Conservation (phyloP, 2,797 vertebrate genomes). For the Rhynchonycteris naso region DNA sequence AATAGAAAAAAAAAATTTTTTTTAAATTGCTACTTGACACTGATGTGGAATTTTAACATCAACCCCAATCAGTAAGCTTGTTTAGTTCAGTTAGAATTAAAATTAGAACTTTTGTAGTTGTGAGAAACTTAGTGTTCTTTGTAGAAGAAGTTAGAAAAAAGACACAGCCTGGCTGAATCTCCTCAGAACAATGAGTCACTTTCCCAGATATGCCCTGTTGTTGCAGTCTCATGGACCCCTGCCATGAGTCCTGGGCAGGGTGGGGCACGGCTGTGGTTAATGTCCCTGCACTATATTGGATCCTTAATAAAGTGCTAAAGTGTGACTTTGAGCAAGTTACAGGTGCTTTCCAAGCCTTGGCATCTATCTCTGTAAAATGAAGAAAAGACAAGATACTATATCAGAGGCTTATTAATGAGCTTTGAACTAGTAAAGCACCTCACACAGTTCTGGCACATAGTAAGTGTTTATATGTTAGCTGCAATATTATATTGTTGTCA, state of each 20-base stretch:
- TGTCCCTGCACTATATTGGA: background rate
- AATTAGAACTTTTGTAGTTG: background rate
- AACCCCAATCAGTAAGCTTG: background rate
- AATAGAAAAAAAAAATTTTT: too few species aligned
- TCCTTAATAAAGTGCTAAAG: background rate
- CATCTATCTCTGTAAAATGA: background rate
- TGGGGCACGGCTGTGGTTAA: background rate
- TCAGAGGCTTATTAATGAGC: background rate
- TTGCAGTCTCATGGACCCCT: background rate
- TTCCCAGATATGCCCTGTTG: background rate
- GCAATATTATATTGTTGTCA: fast-evolving
- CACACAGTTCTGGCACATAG: background rate
- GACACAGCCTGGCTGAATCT: background rate
- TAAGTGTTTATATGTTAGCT: background rate
- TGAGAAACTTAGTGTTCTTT: slow-evolving; percentile 16
- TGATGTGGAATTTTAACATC: background rate
- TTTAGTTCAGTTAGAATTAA: background rate
- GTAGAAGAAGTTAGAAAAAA: slow-evolving; percentile 14
- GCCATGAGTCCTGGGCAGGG: background rate
- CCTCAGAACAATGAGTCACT: background rate
- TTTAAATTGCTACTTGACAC: background rate
- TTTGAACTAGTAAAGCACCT: background rate
- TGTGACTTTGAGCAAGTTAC: background rate
- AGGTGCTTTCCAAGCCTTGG: background rate
- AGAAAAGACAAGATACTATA: background rate